Evolutionary conservation across 35 echinoderm and acorn worm species (phyloP).

Genomic region (Diadema setosum): DNA sequence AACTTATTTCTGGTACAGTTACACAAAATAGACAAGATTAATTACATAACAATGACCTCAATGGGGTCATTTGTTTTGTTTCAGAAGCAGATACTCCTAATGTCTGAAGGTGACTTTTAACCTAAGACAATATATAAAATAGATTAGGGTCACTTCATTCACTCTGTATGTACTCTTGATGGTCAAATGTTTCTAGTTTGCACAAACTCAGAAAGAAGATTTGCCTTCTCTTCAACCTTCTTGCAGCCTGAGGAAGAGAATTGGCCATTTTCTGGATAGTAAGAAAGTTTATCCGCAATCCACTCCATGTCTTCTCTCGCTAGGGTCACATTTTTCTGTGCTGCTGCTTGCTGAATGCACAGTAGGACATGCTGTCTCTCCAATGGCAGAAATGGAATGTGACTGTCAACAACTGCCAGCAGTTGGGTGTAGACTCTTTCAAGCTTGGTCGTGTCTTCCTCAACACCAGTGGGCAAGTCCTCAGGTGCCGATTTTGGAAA

Average conservation of each 20-base stretch:
- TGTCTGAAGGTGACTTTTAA: no score
- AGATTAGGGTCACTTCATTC: no score
- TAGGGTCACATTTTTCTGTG: neutral
- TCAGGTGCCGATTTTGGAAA: neutral
- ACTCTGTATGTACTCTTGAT: no score
- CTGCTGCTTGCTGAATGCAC: neutral
- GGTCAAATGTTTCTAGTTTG: no score
- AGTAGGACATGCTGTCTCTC: constrained; percentile 35
- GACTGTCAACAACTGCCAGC: neutral
- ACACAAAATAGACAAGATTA: no score
- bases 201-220: neutral
- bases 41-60: no score
- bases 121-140: no score
- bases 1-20: no score
- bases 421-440: neutral
- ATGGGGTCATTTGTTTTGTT: no score
- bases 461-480: neutral
- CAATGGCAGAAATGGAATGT: constrained; percentile 47
- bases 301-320: constrained; percentile 21
- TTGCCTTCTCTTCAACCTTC: constrained; percentile 47
- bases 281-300: constrained; percentile 47
- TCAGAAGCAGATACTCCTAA: no score
- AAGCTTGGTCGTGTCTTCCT: neutral
- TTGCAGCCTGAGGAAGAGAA: constrained; percentile 64
- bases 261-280: constrained; percentile 15